phyloP scores from a whole-genome alignment of 92 coral and sea anemone species.

The Ricordea florida region DNA sequence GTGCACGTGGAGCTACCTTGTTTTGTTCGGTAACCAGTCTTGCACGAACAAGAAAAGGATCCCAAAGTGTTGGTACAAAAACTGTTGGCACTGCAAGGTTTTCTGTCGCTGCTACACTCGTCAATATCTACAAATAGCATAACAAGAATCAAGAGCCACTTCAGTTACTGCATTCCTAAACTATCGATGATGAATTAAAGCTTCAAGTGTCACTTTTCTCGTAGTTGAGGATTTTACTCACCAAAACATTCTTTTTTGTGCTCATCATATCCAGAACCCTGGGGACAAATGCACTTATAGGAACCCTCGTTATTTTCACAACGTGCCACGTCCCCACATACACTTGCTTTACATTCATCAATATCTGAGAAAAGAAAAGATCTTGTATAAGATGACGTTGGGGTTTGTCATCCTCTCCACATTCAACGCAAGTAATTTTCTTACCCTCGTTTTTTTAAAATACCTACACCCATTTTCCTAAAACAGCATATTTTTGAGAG shows the following conservation, averaged over 20 bases:
- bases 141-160: neutral
- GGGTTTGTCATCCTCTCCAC: too few species aligned
- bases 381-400: too few species aligned
- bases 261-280: neutral
- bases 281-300: slow-evolving; percentile 15
- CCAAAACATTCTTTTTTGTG: neutral
- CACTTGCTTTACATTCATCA: slow-evolving; percentile 14
- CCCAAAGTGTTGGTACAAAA: neutral
- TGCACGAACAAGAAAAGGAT: neutral
- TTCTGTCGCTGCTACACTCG: neutral
- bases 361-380: neutral
- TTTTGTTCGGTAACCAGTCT: neutral
- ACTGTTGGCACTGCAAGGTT: neutral
- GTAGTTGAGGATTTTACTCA: too few species aligned
- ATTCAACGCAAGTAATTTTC: neutral
- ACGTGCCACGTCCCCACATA: slow-evolving; percentile 6
- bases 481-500: too few species aligned
- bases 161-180: too few species aligned
- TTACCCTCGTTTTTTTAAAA: neutral
- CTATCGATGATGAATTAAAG: too few species aligned
- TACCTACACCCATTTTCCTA: too few species aligned
- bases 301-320: slow-evolving; percentile 17
- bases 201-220: too few species aligned
- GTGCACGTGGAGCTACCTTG: neutral
- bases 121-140: neutral